A percentile compares a stretch with the other conserved stretches of the same genome.
Conservation (phyloP, 64 coral and sea anemone species). For the Pocillopora damicornis region DNA sequence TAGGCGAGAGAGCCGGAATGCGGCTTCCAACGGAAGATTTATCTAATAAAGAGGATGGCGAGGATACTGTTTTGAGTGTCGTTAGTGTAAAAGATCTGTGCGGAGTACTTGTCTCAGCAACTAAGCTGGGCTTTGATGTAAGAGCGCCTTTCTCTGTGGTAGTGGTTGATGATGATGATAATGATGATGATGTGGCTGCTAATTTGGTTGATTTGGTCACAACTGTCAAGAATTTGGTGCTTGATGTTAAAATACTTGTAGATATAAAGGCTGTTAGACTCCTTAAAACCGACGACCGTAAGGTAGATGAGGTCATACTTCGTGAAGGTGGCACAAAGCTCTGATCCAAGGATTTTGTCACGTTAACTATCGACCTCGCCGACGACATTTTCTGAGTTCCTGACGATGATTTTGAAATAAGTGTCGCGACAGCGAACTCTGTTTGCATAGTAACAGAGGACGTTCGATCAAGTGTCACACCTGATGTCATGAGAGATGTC, state of each 20-base stretch:
- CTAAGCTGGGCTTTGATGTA: background rate
- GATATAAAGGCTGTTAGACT: background rate
- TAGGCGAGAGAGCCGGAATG: background rate
- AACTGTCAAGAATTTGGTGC: background rate
- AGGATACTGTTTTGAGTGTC: background rate
- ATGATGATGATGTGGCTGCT: background rate
- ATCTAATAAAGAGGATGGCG: background rate
- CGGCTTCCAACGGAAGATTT: background rate
- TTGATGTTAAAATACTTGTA: background rate
- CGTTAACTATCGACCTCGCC: background rate
- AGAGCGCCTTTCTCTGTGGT: background rate
- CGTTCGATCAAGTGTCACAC: background rate
- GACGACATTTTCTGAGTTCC: background rate
- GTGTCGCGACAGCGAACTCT: constrained; percentile 5
- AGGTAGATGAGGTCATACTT: background rate
- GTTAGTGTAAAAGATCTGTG: background rate
- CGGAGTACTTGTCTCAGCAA: background rate
- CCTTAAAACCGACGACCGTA: background rate
- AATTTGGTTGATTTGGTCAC: background rate
- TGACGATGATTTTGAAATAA: background rate
- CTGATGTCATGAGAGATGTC: background rate
- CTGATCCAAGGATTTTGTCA: background rate
- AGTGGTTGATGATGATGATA: background rate
- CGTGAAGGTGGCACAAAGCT: background rate
- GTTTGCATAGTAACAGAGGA: background rate